These are phyloP conservation scores for Drosophila watanabei DNA, from an alignment of 1,140 invertebrate species.

Conservation along the genomic window DNA sequence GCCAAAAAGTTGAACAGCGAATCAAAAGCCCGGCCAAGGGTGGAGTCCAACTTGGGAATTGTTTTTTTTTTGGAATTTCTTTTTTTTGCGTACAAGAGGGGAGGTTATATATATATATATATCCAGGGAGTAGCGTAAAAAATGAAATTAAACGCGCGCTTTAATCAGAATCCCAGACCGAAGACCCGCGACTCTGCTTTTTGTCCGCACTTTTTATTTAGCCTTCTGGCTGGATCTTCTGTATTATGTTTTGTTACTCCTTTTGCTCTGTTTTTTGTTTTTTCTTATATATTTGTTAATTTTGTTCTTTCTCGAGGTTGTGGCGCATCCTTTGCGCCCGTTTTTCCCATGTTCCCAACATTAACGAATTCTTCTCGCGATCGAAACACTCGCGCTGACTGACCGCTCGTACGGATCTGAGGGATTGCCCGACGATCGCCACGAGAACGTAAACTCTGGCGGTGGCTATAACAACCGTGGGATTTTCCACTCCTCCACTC, in stretches of 20 bases:
- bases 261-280: conserved; percentile 18
- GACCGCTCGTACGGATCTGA: conserved; percentile 67
- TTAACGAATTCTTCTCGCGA: conserved; percentile 32
- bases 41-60: conserved; percentile 47
- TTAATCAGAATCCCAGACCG: conserved; percentile 70
- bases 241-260: conserved; percentile 8
- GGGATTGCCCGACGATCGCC: conserved; percentile 47
- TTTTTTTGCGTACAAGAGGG: background rate
- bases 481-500: conserved; percentile 59
- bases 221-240: conserved; percentile 24
- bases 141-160: conserved; percentile 84
- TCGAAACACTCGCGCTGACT: conserved; percentile 35
- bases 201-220: conserved; percentile 50
- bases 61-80: background rate
- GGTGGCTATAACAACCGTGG: conserved; percentile 43
- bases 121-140: conserved; percentile 77
- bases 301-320: conserved; percentile 29
- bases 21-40: conserved; percentile 54
- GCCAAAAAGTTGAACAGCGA: conserved; percentile 59
- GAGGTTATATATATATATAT: conserved; percentile 3
- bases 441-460: conserved; percentile 43
- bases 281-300: conserved; percentile 44
- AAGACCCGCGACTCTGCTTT: conserved; percentile 46
- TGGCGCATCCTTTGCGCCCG: conserved; percentile 70
- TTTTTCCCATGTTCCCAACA: conserved; percentile 67